Evolutionary conservation across 1,140 invertebrate species (phyloP).

Genomic region (Alviniconcha marisindica): DNA sequence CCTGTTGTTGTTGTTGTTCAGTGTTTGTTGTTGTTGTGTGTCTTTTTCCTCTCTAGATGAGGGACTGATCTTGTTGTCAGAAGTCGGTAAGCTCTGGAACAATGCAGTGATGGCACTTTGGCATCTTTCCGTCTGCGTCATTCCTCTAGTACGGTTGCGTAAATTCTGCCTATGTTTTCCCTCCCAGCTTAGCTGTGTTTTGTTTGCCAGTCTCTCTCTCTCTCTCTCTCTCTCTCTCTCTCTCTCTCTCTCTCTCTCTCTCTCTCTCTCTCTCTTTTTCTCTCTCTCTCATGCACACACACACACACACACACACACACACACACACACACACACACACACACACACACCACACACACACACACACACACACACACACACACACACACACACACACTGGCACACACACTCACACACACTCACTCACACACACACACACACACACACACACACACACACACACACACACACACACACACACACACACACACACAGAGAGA

Average conservation of each 20-base stretch:
- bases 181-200: not conserved
- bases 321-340: not conserved
- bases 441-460: conserved; percentile 5
- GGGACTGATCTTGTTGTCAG: too few relatives aligned
- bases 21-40: too few relatives aligned
- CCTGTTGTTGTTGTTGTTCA: too few relatives aligned
- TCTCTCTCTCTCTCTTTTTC: not conserved
- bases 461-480: conserved; percentile 11
- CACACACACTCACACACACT: not conserved
- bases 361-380: not conserved
- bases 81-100: not conserved
- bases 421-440: not conserved
- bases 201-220: not conserved
- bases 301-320: not conserved
- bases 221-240: conserved; percentile 5
- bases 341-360: not conserved
- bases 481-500: not conserved
- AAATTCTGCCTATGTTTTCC: not conserved
- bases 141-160: not conserved
- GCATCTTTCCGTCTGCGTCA: too few relatives aligned
- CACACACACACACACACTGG: not conserved
- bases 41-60: too few relatives aligned
- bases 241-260: not conserved
- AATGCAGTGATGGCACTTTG: not conserved
- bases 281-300: too few relatives aligned